Base-by-base conservation (phyloP, 1,140 invertebrate species). In the Eciton burchellii region DNA sequence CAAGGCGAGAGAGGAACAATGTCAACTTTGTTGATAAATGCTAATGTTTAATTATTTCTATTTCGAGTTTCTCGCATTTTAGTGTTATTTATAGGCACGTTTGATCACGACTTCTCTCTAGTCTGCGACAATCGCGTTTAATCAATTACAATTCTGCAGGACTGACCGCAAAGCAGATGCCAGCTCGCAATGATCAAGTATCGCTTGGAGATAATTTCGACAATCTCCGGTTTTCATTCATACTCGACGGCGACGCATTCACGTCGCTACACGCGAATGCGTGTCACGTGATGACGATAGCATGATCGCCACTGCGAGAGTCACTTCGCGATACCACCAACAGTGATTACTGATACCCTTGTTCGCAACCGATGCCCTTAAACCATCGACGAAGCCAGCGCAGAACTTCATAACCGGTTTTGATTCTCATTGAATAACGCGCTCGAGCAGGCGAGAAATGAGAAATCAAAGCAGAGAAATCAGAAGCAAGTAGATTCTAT, bases 271-370 rank as follows among this genome's bases (percentile, higher is more conserved):
- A 21, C 74, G 35, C 49, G 49, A 21, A 16, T 66, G 72, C 12
- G 16, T 66, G 49, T 77, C 62, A 77, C 35, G 47, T 62, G 21
- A 77, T 35, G 12, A 52, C 19, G 47, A 77, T 29, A 16, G 29
- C 21, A 77, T 21, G 19, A 41, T 21, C 47, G 62, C 43, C 41
- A n/a, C 57, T 26, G 35, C 57, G 59, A 24, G 43, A 19, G 19
- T 63, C 74, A 16, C 47, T 41, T 77, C 54, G 54, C 72, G 63
- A 29, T 45, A 59, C 59, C 45, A 68, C 26, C 74, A 24, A 77
- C 72, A 65, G 54, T 77, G 63, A 79, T 79, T 63, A 70, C 11
- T 56, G 35, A 21, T 56, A 70, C 68, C 35, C 68, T 79, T 21
- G 35, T 49, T 56, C 19, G 21, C 49, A 21, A 35, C 49, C 1